A percentile compares a stretch with the other conserved stretches of the same genome.
Conservation (phyloP, 2,113 vertebrate genomes). For the Syrmaticus mikado region DNA sequence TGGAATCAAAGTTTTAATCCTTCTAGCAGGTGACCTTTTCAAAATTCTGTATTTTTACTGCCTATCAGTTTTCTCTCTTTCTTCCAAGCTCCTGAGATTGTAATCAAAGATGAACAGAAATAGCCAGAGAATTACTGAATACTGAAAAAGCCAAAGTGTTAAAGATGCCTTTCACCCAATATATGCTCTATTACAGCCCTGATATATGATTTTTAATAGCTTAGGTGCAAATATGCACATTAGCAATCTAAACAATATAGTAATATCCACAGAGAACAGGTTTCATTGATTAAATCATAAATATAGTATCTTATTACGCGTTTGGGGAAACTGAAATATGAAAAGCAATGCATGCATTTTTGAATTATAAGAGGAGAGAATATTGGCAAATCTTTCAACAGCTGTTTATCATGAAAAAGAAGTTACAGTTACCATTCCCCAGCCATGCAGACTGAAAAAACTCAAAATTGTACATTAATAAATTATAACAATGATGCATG, state of each 20-base stretch:
- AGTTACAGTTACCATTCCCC: constrained; percentile 63
- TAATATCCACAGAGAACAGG: constrained; percentile 34
- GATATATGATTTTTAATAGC: constrained; percentile 38
- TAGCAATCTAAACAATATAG: constrained; percentile 60
- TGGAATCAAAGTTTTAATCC: constrained; percentile 63
- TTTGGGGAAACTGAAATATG: constrained; percentile 52
- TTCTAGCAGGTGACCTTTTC: constrained; percentile 74
- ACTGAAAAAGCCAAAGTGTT: constrained; percentile 50
- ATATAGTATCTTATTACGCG: constrained; percentile 47
- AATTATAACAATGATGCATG: constrained; percentile 73
- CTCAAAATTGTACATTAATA: constrained; percentile 68
- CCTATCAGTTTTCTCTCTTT: constrained; percentile 70
- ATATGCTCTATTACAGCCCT: neutral
- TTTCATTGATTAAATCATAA: constrained; percentile 50
- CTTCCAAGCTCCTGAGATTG: constrained; percentile 64
- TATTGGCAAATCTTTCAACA: constrained; percentile 63
- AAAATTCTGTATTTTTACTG: constrained; percentile 77
- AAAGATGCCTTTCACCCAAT: neutral
- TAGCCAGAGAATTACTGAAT: constrained; percentile 66
- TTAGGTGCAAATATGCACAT: constrained; percentile 59
- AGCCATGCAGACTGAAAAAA: constrained; percentile 43
- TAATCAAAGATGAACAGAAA: constrained; percentile 70
- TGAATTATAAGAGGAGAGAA: constrained; percentile 62
- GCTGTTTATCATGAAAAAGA: constrained; percentile 73
- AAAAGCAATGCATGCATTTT: constrained; percentile 47